These are phyloP conservation scores for Neogale vison DNA, from an alignment of 2,113 vertebrate genomes.

Conservation along the genomic window DNA sequence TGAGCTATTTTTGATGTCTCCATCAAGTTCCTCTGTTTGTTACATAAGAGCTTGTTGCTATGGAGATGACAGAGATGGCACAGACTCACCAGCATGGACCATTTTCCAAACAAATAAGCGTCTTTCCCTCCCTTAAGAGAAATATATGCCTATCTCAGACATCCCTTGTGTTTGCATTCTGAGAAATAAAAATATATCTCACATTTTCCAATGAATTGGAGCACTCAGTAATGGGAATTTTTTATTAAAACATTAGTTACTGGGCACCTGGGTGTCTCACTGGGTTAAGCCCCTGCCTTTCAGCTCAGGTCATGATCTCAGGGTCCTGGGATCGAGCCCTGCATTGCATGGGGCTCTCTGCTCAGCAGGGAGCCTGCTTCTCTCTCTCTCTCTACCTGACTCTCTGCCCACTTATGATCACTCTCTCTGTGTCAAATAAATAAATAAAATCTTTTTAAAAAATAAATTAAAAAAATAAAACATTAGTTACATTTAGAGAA, in stretches of 20 bases:
- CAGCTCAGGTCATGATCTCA: no score
- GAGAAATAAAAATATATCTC: slow-evolving; percentile 19
- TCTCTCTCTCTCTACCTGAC: no score
- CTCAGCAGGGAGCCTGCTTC: no score
- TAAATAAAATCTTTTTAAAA: no score
- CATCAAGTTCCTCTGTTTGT: slow-evolving; percentile 46
- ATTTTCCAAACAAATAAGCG: slow-evolving; percentile 62
- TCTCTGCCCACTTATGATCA: no score
- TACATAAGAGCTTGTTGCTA: slow-evolving; percentile 65
- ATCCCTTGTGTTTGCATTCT: slow-evolving; percentile 30
- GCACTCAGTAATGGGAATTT: background rate
- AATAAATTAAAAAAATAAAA: slow-evolving; percentile 18
- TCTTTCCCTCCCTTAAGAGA: slow-evolving; percentile 31
- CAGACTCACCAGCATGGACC: slow-evolving; percentile 36
- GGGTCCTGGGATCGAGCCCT: no score
- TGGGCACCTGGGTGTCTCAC: no score
- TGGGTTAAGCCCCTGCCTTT: no score
- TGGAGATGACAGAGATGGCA: slow-evolving; percentile 56
- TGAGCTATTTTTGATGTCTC: slow-evolving; percentile 60
- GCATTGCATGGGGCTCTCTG: no score
- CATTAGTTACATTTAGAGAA: background rate
- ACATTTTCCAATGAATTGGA: background rate
- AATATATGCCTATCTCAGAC: slow-evolving; percentile 24
- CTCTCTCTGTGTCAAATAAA: no score
- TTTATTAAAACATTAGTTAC: slow-evolving; percentile 35